A percentile compares a stretch with the other conserved stretches of the same genome.
Evolutionary conservation across 30 jellyfish, hydroid and myxozoan species (phyloP).

Genomic region (Phacellophora camtschatica): DNA sequence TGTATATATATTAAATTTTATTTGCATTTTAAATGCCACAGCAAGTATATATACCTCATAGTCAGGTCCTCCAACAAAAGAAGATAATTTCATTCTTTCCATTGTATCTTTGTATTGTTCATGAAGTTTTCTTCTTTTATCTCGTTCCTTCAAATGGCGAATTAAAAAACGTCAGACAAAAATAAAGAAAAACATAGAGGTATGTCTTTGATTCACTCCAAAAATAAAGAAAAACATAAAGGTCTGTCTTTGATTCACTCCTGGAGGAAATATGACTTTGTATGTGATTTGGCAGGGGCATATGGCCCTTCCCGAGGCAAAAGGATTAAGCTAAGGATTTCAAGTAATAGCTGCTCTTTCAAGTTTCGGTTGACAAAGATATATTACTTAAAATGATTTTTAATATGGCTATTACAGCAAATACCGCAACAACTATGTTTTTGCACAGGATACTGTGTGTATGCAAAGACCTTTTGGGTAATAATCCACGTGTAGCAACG

Average conservation of each 20-base stretch:
- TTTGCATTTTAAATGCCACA: not conserved
- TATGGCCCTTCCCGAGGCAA: too few relatives aligned
- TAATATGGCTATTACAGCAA: not conserved
- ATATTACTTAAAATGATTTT: not conserved
- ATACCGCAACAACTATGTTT: not conserved
- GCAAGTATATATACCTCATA: conserved; percentile 55
- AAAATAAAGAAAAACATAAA: too few relatives aligned
- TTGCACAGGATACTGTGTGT: not conserved
- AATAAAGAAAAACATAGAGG: too few relatives aligned
- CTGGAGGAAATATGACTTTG: too few relatives aligned
- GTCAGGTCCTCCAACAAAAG: conserved; percentile 96
- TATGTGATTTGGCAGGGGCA: too few relatives aligned
- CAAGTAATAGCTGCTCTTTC: too few relatives aligned
- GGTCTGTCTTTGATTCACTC: too few relatives aligned
- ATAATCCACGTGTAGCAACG: not conserved
- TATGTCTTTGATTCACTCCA: too few relatives aligned
- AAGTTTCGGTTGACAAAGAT: too few relatives aligned
- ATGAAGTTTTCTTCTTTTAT: conserved; percentile 49
- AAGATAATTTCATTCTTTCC: conserved; percentile 17
- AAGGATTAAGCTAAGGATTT: too few relatives aligned
- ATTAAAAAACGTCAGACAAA: not conserved
- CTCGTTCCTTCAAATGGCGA: conserved; percentile 66
- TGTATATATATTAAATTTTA: too few relatives aligned
- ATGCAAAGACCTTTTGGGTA: not conserved
- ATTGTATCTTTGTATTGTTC: conserved; percentile 73